These are phyloP conservation scores for Parasteatoda lunata DNA, from an alignment of 2,888 invertebrate genomes.

Conservation along the genomic window DNA sequence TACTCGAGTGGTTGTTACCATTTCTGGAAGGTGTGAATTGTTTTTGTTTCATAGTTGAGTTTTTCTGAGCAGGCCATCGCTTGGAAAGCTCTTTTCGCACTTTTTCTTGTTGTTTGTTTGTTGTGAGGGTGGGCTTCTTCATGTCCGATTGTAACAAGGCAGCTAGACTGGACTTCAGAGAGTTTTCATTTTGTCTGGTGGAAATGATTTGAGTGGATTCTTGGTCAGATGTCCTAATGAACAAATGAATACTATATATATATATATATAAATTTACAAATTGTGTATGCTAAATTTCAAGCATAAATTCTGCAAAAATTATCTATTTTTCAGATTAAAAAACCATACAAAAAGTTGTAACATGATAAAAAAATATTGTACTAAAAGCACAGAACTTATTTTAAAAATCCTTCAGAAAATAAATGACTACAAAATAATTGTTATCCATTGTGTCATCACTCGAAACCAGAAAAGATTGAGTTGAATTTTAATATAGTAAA, in stretches of 20 bases:
- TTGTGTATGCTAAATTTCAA: too few species aligned
- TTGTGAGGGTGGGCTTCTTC: conserved; percentile 30
- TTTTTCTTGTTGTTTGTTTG: conserved; percentile 22
- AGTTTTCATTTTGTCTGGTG: conserved; percentile 8
- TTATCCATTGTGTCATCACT: too few species aligned
- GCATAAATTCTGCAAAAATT: too few species aligned
- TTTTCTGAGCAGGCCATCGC: conserved; percentile 38
- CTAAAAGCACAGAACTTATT: too few species aligned
- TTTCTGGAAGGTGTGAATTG: conserved; percentile 31
- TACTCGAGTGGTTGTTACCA: conserved; percentile 7
- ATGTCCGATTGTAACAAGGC: conserved; percentile 63
- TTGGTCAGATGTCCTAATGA: conserved; percentile 30
- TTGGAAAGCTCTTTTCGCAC: conserved; percentile 27
- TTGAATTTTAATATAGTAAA: too few species aligned
- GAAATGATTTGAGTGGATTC: conserved; percentile 6
- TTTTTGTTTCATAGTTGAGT: conserved; percentile 15
- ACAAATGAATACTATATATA: not conserved
- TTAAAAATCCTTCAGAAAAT: too few species aligned
- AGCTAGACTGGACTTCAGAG: conserved; percentile 60
- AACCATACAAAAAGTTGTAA: too few species aligned
- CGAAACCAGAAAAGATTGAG: too few species aligned
- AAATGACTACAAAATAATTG: too few species aligned
- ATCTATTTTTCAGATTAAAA: too few species aligned
- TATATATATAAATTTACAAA: too few species aligned
- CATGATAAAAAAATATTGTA: too few species aligned